Evolutionary conservation across 2,888 invertebrate genomes (phyloP), one percentile per base, ranked within the genome.

Genomic region (Drosophila yooni): DNA sequence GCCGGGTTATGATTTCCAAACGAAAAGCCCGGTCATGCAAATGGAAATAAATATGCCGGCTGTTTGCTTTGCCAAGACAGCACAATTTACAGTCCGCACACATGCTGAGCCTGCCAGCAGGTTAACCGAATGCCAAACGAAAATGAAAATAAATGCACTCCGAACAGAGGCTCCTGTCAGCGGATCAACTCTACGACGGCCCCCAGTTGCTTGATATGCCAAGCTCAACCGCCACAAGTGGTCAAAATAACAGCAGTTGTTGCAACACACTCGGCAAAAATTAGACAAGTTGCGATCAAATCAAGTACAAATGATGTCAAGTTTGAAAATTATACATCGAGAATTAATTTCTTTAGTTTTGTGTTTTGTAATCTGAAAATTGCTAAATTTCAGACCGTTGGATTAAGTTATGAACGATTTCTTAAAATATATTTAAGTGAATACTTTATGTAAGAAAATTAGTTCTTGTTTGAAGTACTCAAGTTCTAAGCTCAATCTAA

Each of bases 81-180:
- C 82, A 88, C 85, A 89, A 89, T 85, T 86, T 89, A 82, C 80
- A 82, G 89, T 88, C 82, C 85, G 88, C 85, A 85, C 90, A 86
- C 86, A 86, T 88, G 86, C 90, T 86, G 86, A 59, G 86, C 83
- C 57, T 54, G 85, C 82, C 64, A 48, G 79, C 72, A 74, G 82
- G 75, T 70, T 69, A 64, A 52, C 65, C 69, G 64, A 54, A 54
- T 82, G 85, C 75, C 75, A 89, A 89, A 89, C 74, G 90, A 88
- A 86, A 86, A 73, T 76, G 86, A 86, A 85, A 85, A 85, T 84
- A 82, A 86, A 86, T 89, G 90, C 85, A 84, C 82, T 76, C 70
- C 76, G 73, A 81, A 72, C 70, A 66, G 89, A 60, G 73, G 63
- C 74, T 85, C 76, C 86, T 89, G 90, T 85, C 90, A 86, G 67